Evolutionary conservation across 2,797 vertebrate genomes (phyloP), one percentile per base, ranked within the genome.

Genomic region (Vireo griseus): DNA sequence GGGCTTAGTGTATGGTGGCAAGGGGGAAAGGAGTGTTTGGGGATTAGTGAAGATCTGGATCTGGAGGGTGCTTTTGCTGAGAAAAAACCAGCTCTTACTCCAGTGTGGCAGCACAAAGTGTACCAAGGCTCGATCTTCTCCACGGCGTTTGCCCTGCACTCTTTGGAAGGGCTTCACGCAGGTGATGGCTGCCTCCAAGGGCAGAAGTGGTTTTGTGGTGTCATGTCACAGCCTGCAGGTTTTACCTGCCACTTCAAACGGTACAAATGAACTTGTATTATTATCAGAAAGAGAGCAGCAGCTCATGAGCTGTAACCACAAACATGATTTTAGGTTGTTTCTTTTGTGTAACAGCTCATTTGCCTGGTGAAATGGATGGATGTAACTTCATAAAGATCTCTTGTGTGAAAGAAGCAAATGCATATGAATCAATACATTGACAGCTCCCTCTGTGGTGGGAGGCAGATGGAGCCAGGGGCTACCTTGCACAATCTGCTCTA

Each of bases 91-190:
- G 40, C 16, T 71, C 7, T 50, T 39, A 21, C 10, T 48, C 13
- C 63, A 24, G 18, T 0, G 54, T 25, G 26, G 68, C 57, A 66
- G 47, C 61, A 47, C 2, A 0, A 31, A 29, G 14, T 1, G 3
- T 21, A 15, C 42, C 8, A 11, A 8, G 0, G 0, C 11, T 40
- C 3, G 1, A 31, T 47, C 5, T 5, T 13, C 25, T 14, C 52
- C 1, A 0, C 2, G 18, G 20, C 0, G 1, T 65, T 48, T 57
- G 39, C 11, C 44, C 9, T 0, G 0, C 4, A 0, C 8, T 5
- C 37, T 16, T 2, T 3, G 24, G 21, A 47, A 71, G 28, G n/a
- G 37, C 63, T 75, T 51, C 15, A 0, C 12, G 69, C 15, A 25
- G 25, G 59, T 5, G 42, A 31, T 2, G 42, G 81, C 20, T 37